Evolutionary conservation across 2,113 vertebrate species (phyloP).

Genomic region (Psophia crepitans): DNA sequence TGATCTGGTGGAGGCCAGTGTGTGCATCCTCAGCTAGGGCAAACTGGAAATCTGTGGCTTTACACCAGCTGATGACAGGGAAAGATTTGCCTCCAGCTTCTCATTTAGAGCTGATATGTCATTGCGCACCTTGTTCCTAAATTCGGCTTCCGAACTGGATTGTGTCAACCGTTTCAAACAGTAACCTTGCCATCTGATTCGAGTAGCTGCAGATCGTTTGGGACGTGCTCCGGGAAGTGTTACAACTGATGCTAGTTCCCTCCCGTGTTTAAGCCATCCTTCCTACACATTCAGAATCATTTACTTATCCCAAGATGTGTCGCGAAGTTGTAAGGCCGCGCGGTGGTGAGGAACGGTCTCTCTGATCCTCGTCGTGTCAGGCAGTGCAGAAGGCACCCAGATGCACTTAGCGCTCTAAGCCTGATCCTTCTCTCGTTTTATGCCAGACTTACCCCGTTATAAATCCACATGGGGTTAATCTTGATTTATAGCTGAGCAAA

Average conservation of each 20-base stretch:
- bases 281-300: background rate
- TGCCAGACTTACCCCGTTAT: background rate
- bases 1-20: background rate
- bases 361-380: background rate
- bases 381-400: conserved; percentile 32
- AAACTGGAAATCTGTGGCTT: background rate
- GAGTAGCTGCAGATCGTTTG: background rate
- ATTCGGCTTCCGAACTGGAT: background rate
- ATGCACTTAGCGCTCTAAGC: background rate
- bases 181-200: background rate
- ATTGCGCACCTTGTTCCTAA: background rate
- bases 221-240: background rate
- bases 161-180: background rate
- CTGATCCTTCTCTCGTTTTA: background rate
- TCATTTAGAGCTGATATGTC: background rate
- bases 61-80: background rate
- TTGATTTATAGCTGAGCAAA: conserved; percentile 40
- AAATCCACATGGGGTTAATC: conserved; percentile 9
- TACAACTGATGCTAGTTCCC: background rate
- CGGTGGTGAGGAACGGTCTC: background rate
- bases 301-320: background rate
- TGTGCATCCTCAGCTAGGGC: background rate
- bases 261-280: background rate
- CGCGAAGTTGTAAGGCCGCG: background rate
- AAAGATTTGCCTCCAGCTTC: background rate